Base-by-base conservation (phyloP, 2,113 vertebrate species). In the Xiphophorus couchianus region DNA sequence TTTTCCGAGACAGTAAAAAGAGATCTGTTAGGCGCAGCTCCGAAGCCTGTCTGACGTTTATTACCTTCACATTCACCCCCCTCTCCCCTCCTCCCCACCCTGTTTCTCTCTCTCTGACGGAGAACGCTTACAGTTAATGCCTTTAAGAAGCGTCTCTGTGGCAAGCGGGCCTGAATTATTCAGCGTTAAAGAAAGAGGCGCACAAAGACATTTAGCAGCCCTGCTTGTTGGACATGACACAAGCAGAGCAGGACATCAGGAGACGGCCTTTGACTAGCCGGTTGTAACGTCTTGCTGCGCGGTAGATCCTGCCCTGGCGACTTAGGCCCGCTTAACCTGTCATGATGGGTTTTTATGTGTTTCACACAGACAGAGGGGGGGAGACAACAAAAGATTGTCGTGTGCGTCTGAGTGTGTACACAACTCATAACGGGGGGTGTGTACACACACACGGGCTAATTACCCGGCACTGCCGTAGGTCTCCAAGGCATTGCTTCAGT, bases 111-210 rank as follows among this genome's bases (percentile, higher is more conserved):
- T 29, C 94, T 95, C 94, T 72, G 88, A 87, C 30, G 81, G 81
- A 93, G 92, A 94, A 94, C 69, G 89, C 91, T 58, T 85, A 82
- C 86, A 85, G 91, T 91, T 58, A 93, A 91, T 88, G 89, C 84
- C 92, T 89, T 90, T 88, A 93, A 94, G 88, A 88, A 84, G 80
- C 73, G 65, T 89, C 39, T 94, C 87, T 86, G 91, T 92, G 93
- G 91, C 90, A 83, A 58, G 92, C 72, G 82, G 83, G 86, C 84
- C 93, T 96, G 94, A 96, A 96, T 96, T 91, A 95, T 95, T 92
- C 89, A 92, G 89, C 90, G 91, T 83, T 92, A 91, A 93, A 91
- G 86, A 86, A 93, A 93, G 93, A 85, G 17, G 70, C 82, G 88
- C 83, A 89, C 87, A 86, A 86, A 83, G 81, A 95, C 93, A 90